Evolutionary conservation across 2,888 invertebrate genomes (phyloP), one percentile per base, ranked within the genome.

Genomic region (Laothoe populi): DNA sequence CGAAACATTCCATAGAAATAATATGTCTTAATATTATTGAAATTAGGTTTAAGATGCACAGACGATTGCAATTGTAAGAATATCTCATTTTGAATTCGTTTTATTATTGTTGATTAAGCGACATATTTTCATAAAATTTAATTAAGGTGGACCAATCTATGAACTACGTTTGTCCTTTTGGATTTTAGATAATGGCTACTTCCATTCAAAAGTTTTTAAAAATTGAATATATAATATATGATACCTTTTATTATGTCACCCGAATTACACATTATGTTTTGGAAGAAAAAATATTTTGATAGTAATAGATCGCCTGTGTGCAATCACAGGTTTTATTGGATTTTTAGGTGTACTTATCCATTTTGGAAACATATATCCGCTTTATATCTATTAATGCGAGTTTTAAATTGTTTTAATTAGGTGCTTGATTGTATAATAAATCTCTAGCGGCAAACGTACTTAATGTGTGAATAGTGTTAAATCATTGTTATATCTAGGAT

Each of bases 1-100:
- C 65, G 59, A 62, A 59, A 64, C 61, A 63, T 64, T 63, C 61
- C 63, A 63, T 60, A 60, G 40, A 19, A 11, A 53, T 60, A 53
- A 42, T 26, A 53, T n/a, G 7, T 42, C 16, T 24, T 16, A 24
- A 53, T 26, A 24, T 44, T 38, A 7, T 19, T 49, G 24, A 8
- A 40, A 48, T 19, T 53, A 53, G 53, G 11, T 35, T 35, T 21
- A 24, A 4, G 10, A 19, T 44, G n/a, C 8, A 44, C 19, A 8
- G 16, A 10, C 8, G 19, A 19, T 44, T 2, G 19, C 8, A 44
- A 19, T 44, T 2, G 19, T 44, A 16, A 13, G 16, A 7, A 19
- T 44, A 44, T 44, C n/a, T 42, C 7, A 44, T 44, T 19, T 8
- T 19, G 16, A 44, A 44, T 10, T 44, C 44, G 19, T 19, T 19